phyloP scores from a whole-genome alignment of 2,888 invertebrate genomes.

The Thera obeliscata region DNA sequence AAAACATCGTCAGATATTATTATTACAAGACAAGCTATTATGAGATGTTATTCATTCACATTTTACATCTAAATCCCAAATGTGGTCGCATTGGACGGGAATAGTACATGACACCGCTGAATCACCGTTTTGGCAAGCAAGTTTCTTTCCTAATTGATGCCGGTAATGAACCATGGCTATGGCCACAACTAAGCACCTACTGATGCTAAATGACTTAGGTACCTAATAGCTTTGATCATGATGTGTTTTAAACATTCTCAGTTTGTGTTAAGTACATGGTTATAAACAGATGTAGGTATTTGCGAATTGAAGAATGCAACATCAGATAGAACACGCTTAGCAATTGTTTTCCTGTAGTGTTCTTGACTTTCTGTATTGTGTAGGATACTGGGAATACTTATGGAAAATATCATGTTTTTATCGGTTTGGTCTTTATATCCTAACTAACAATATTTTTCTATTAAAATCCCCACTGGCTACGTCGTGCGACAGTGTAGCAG shows the following conservation, averaged over 20 bases:
- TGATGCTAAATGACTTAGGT: background rate
- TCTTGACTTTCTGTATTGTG: too few relatives aligned
- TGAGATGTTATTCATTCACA: conserved; percentile 40
- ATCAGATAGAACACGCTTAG: too few relatives aligned
- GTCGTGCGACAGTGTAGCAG: too few relatives aligned
- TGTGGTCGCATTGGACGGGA: conserved; percentile 61
- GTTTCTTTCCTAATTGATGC: conserved; percentile 56
- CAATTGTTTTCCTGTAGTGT: too few relatives aligned
- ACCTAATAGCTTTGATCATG: background rate
- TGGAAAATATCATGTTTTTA: too few relatives aligned
- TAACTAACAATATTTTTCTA: too few relatives aligned
- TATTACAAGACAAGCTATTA: conserved; percentile 33
- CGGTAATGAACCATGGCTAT: conserved; percentile 60
- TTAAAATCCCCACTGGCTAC: too few relatives aligned
- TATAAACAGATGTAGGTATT: background rate
- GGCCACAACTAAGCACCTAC: conserved; percentile 5
- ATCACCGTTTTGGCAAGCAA: conserved; percentile 74
- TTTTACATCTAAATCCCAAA: conserved; percentile 50
- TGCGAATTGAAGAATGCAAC: too few relatives aligned
- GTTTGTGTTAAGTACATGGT: background rate
- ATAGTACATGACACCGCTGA: conserved; percentile 64
- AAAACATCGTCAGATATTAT: conserved; percentile 30
- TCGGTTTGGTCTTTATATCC: too few relatives aligned
- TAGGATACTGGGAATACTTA: too few relatives aligned
- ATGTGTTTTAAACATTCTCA: background rate